Conservation (phyloP, 2,888 invertebrate genomes). For the Epinotia nisella region DNA sequence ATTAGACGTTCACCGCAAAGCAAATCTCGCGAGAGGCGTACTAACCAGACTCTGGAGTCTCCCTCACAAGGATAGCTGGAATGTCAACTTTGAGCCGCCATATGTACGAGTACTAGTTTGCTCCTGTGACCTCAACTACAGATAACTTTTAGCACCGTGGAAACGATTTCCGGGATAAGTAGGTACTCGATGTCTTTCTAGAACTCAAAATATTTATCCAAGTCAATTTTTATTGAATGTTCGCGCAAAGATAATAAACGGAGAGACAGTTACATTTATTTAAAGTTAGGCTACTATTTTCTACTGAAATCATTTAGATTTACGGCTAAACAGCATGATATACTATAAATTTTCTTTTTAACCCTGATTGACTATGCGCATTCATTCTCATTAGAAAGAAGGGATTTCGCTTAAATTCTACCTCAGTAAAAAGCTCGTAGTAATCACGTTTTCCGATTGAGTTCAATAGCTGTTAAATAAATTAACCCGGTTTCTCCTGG, state of each 20-base stretch:
- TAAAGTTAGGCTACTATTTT: not conserved
- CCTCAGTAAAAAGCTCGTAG: constrained; percentile 30
- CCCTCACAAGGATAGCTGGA: constrained; percentile 5
- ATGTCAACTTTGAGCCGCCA: constrained; percentile 7
- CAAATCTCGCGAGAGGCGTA: constrained; percentile 15
- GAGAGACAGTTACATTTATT: too few relatives aligned
- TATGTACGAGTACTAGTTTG: too few relatives aligned
- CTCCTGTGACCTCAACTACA: too few relatives aligned
- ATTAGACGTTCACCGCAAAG: constrained; percentile 27
- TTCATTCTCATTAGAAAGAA: constrained; percentile 25
- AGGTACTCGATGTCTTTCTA: too few relatives aligned
- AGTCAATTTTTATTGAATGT: too few relatives aligned
- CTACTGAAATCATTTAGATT: not conserved
- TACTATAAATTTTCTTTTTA: constrained; percentile 1
- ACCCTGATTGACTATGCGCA: not conserved
- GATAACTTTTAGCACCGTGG: too few relatives aligned
- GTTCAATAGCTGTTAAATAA: constrained; percentile 43
- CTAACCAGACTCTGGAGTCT: constrained; percentile 5
- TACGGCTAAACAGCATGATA: not conserved
- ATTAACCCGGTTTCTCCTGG: constrained; percentile 29
- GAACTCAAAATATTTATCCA: too few relatives aligned
- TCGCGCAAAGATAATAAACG: too few relatives aligned
- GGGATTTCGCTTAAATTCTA: constrained; percentile 13
- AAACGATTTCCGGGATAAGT: too few relatives aligned
- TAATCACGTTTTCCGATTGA: constrained; percentile 41